Base-by-base conservation (phyloP, 1,140 invertebrate genomes). In the Sarcophaga bullata region DNA sequence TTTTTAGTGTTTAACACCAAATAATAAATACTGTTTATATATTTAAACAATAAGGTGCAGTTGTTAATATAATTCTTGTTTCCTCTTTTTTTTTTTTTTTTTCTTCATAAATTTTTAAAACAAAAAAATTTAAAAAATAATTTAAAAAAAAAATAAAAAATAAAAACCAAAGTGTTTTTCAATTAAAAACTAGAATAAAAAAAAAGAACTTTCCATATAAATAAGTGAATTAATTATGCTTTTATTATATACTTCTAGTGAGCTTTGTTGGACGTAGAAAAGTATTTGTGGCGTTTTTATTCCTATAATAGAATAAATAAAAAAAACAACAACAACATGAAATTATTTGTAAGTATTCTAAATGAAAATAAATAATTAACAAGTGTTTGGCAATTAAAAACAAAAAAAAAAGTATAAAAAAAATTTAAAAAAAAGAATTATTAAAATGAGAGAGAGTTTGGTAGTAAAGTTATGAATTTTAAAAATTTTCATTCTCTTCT, bases 1-100 rank as follows among this genome's bases (percentile, higher is more conserved):
- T 50, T 84, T 86, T 83, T 85, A 85, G 85, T 86, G 84, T 84
- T 86, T 85, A 86, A 87, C 17, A 73, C 8, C 75, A 88, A 88
- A 17, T n/a, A 58, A 58, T n/a, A 11, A 58, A n/a, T 58, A n/a
- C 8, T 25, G 75, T 49, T 50, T 78, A 52, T 76, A 48, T 76
- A 37, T 37, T 37, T 6, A 19, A 25, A 50, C 8, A 78, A 50
- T 25, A n/a, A 68, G 62, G 62, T 78, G 73, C 49, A 25, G 17
- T 72, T 72, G 9, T 50, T 76, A 73, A n/a, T 47, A 46, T 50
- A 50, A n/a, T n/a, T n/a, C n/a, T n/a, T n/a, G n/a, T n/a, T n/a
- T n/a, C n/a, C n/a, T n/a, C n/a, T n/a, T n/a, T n/a, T n/a, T n/a
- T n/a, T n/a, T 78, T 78, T 76, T 76, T 49, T 6, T 68, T 48